Conservation (phyloP, 2,888 invertebrate species). For the Prosapia bicincta region DNA sequence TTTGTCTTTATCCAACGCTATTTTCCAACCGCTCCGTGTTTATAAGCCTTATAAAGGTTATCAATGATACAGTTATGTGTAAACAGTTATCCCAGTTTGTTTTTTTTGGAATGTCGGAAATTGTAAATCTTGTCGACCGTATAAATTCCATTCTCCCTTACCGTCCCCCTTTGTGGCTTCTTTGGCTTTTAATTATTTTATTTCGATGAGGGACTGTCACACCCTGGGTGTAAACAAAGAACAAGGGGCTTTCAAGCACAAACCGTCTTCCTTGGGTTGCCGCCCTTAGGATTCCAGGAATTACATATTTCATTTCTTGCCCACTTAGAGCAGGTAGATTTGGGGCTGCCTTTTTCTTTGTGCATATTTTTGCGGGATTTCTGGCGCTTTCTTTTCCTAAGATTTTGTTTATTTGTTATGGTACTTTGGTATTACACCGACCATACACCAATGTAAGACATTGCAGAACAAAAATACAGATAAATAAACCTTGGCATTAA, state of each 20-base stretch:
- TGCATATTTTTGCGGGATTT: no score
- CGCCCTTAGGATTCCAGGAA: background rate
- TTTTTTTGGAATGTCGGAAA: background rate
- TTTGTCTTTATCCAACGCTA: background rate
- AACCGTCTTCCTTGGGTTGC: no score
- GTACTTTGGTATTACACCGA: no score
- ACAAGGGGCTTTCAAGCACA: background rate
- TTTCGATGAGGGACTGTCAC: background rate
- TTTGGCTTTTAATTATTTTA: background rate
- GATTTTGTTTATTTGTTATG: no score
- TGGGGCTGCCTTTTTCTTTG: no score
- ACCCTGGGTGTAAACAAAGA: background rate
- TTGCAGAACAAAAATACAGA: no score
- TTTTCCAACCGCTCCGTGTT: background rate
- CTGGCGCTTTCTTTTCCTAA: no score
- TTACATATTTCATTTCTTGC: background rate
- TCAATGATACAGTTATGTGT: background rate
- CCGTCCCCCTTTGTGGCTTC: background rate
- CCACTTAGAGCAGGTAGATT: background rate
- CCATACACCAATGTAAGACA: no score
- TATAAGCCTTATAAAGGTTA: background rate
- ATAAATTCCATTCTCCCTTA: background rate
- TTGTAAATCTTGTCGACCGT: background rate
- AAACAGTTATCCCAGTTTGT: background rate
- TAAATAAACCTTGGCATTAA: no score